Evolutionary conservation across 2,113 vertebrate species (phyloP).

Genomic region (Paraplagusia blochii): DNA sequence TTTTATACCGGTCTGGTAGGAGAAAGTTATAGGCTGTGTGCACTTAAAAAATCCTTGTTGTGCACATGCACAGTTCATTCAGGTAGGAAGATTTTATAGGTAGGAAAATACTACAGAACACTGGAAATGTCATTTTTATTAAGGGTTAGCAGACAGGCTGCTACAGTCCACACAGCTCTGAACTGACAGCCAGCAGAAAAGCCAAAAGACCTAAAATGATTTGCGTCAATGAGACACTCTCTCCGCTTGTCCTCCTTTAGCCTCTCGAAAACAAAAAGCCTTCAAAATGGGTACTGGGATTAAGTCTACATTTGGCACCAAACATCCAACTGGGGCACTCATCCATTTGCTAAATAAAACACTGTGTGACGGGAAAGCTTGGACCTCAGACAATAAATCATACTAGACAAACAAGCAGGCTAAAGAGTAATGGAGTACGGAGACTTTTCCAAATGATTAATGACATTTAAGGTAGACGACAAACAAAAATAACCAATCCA

Average conservation of each 20-base stretch:
- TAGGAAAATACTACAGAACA: constrained; percentile 35
- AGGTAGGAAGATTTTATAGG: too few relatives aligned
- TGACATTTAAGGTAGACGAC: constrained; percentile 1
- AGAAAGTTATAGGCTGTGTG: too few relatives aligned
- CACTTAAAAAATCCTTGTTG: too few relatives aligned
- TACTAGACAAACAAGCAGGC: constrained; percentile 3
- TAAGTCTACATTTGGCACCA: neutral
- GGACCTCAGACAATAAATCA: constrained; percentile 24
- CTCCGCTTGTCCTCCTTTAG: neutral
- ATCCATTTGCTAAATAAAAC: constrained; percentile 24
- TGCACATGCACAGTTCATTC: too few relatives aligned
- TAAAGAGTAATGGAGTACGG: constrained; percentile 3
- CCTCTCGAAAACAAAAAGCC: constrained; percentile 1
- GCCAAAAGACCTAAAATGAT: constrained; percentile 30
- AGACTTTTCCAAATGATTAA: constrained; percentile 12
- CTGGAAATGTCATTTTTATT: too few relatives aligned
- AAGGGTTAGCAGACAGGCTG: too few relatives aligned
- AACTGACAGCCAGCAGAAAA: constrained; percentile 24
- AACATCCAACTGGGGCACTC: constrained; percentile 4
- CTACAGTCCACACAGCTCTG: neutral
- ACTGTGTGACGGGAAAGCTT: constrained; percentile 6
- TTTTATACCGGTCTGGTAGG: too few relatives aligned
- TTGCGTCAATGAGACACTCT: constrained; percentile 14
- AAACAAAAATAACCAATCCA: too few relatives aligned
- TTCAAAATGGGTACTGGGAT: neutral